A percentile compares a stretch with the other conserved stretches of the same genome.
These are phyloP conservation scores for Lycocorax pyrrhopterus DNA, from an alignment of 2,113 vertebrate genomes.

Conservation along the genomic window DNA sequence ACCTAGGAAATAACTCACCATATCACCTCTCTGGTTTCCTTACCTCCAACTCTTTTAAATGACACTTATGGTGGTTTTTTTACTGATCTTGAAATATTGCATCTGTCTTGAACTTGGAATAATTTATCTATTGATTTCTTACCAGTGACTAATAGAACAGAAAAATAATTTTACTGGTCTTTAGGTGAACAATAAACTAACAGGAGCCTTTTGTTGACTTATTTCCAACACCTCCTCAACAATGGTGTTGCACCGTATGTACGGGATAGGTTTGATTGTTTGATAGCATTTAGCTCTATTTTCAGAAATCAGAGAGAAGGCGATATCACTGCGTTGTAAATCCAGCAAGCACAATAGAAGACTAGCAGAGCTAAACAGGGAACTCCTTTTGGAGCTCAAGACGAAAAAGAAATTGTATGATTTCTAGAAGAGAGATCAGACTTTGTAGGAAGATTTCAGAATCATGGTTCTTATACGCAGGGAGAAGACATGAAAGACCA, in stretches of 20 bases:
- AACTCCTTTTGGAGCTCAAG: not conserved
- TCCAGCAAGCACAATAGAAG: not conserved
- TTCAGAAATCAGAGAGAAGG: not conserved
- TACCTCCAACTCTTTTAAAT: not conserved
- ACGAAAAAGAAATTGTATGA: not conserved
- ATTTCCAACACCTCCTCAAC: not conserved
- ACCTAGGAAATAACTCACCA: not conserved
- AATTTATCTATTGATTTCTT: not conserved
- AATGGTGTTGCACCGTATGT: fast-evolving
- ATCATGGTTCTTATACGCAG: not conserved
- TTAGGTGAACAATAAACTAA: not conserved
- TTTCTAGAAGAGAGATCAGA: not conserved
- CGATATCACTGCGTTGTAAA: not conserved
- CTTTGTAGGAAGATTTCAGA: not conserved
- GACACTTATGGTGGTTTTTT: not conserved
- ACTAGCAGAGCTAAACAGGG: not conserved
- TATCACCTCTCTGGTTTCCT: not conserved
- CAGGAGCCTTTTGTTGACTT: not conserved
- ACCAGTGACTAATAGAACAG: not conserved
- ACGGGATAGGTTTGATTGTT: not conserved
- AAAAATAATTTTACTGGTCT: not conserved
- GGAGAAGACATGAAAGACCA: not conserved
- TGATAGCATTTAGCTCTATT: not conserved
- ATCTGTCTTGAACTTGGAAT: not conserved
- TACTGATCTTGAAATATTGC: not conserved